Percentiles rank a stretch among this genome's conserved stretches.
These are phyloP conservation scores for Argya squamiceps DNA, from an alignment of 2,797 vertebrate genomes.

Conservation along the genomic window DNA sequence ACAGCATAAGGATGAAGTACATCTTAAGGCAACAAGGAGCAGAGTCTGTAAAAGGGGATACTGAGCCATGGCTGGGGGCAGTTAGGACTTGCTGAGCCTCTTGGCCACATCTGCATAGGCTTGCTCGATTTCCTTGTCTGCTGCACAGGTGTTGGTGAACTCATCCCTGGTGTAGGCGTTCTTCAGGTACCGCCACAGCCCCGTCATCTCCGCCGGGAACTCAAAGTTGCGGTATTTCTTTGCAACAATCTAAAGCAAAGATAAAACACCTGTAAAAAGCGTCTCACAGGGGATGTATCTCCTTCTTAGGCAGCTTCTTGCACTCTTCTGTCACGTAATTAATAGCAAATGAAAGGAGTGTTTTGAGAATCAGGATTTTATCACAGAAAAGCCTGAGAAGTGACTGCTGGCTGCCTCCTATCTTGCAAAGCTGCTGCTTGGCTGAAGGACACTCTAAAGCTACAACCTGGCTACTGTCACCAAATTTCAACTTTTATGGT, in stretches of 20 bases:
- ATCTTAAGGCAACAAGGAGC: conserved; percentile 62
- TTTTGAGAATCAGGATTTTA: background rate
- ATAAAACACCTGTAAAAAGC: background rate
- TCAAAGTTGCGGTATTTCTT: conserved; percentile 96
- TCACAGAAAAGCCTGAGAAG: background rate
- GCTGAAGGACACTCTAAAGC: background rate
- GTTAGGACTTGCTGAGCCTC: conserved; percentile 86
- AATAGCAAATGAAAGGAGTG: background rate
- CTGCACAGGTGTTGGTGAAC: conserved; percentile 95
- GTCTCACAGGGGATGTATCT: background rate
- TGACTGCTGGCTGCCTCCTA: background rate
- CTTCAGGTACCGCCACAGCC: conserved; percentile 92
- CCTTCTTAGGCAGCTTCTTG: background rate
- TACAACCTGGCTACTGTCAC: background rate
- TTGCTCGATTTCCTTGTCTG: conserved; percentile 89
- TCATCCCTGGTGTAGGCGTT: conserved; percentile 89
- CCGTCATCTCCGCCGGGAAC: conserved; percentile 87
- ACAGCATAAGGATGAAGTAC: background rate
- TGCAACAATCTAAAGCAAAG: conserved; percentile 84
- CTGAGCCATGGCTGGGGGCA: background rate
- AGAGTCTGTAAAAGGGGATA: conserved; percentile 46
- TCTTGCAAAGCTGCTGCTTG: background rate
- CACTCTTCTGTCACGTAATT: background rate
- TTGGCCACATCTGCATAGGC: conserved; percentile 93
- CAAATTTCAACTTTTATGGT: background rate